Percentiles rank a stretch among this genome's conserved stretches.
Conservation (phyloP, 2,113 vertebrate genomes). For the Silurus asotus region DNA sequence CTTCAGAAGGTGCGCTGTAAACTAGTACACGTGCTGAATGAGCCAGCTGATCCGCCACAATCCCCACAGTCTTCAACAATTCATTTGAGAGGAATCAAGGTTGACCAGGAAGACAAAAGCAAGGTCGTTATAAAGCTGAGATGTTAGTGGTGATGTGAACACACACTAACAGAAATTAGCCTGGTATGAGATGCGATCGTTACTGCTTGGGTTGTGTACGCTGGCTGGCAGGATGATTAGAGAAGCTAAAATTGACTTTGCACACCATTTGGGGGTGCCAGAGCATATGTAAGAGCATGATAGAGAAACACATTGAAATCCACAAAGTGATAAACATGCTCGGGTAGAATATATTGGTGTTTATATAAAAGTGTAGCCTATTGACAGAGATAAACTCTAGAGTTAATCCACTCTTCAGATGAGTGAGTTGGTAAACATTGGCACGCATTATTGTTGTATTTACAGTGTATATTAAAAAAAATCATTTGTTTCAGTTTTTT, state of each 20-base stretch:
- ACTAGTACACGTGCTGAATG: neutral
- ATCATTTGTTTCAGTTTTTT: too few species aligned
- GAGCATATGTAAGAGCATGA: neutral
- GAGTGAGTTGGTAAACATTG: too few species aligned
- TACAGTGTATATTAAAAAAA: too few species aligned
- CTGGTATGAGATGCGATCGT: neutral
- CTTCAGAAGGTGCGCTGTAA: neutral
- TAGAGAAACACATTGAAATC: neutral
- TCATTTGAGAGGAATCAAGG: neutral
- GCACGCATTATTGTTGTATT: too few species aligned
- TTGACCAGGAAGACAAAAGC: neutral
- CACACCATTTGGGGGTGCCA: neutral
- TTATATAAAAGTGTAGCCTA: neutral
- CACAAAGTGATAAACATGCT: conserved; percentile 16
- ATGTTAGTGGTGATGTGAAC: neutral
- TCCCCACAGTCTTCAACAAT: neutral
- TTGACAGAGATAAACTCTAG: neutral
- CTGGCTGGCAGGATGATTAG: neutral
- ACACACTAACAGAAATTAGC: neutral
- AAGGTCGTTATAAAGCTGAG: neutral
- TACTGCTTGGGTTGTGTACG: neutral
- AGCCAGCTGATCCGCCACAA: neutral
- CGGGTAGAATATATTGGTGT: neutral
- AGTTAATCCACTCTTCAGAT: too few species aligned
- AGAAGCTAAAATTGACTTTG: neutral